Base-by-base conservation (phyloP, 2,113 vertebrate species). In the Catagonus wagneri region DNA sequence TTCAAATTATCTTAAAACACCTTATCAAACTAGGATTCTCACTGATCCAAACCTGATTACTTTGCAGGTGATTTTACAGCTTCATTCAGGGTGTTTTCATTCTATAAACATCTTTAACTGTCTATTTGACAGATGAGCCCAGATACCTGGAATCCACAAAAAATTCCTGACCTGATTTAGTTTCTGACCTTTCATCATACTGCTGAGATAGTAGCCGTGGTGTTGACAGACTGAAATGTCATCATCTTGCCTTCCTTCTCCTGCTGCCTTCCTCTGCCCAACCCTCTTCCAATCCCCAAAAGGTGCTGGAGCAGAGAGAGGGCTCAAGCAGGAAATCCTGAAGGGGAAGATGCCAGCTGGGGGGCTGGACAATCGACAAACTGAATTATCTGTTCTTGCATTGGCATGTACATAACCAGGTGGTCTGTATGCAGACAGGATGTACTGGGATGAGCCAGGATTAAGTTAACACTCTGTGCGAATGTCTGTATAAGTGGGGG, bases 361-460 rank as follows among this genome's bases (percentile, higher is more conserved):
- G 80, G 25, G 39, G 27, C 58, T 85, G 81, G 78, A 50, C 88
- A 80, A 88, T 81, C 54, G 86, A 76, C 78, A 50, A 5, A 84
- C 74, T 66, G 36, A 71, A 61, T 95, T 88, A 95, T 83, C 58
- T 93, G 60, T 4, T 3, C n/a, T 20, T 85, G 84, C 90, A 25
- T 93, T 54, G 92, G n/a, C 25, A 58, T 17, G 52, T 60, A 25
- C 34, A 27, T 58, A 68, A 89, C 52, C 66, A 54, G 52, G 93
- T 71, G 71, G 90, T 60, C 50, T 88, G 52, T 34, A 75, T 56
- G 54, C 54, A 96, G 89, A 74, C 14, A 25, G 83, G 27, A 76
- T 71, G 76, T 90, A 17, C 88, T 25, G 32, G 75, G 63, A 52
- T 88, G 52, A 93, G 27, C 15, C 61, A 6, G n/a, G n/a, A 88